Evolutionary conservation across 2,113 vertebrate genomes (phyloP).

Genomic region (Catharus minimus): DNA sequence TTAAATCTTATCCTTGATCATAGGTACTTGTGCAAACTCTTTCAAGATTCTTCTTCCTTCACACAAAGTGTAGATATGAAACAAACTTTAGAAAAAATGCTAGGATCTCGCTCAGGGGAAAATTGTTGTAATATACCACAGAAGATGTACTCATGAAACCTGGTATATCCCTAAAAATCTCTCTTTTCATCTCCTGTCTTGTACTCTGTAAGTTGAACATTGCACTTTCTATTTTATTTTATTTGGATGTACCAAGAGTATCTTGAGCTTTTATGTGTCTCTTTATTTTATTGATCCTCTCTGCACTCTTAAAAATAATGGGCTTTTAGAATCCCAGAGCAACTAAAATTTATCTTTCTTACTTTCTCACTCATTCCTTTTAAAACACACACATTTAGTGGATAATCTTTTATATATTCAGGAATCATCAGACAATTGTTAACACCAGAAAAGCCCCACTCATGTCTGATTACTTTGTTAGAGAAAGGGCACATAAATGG

Average conservation of each 20-base stretch:
- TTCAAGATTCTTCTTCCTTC: not conserved
- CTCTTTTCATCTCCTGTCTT: not conserved
- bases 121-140: slow-evolving; percentile 33
- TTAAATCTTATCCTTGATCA: slow-evolving; percentile 40
- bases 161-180: slow-evolving; percentile 14
- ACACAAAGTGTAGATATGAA: slow-evolving; percentile 24
- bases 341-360: slow-evolving; percentile 72
- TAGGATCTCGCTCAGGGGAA: slow-evolving; percentile 26
- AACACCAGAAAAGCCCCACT: not conserved
- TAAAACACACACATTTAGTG: slow-evolving; percentile 47
- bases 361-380: slow-evolving; percentile 60
- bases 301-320: slow-evolving; percentile 75
- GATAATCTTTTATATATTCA: slow-evolving; percentile 55
- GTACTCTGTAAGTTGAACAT: not conserved
- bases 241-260: slow-evolving; percentile 64
- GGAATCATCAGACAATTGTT: slow-evolving; percentile 43
- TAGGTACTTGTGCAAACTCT: slow-evolving; percentile 20
- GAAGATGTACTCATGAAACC: slow-evolving; percentile 9
- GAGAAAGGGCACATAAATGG: not conserved
- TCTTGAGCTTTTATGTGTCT: slow-evolving; percentile 72
- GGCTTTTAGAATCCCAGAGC: slow-evolving; percentile 70
- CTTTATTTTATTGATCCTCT: slow-evolving; percentile 77
- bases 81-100: slow-evolving; percentile 47
- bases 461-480: slow-evolving; percentile 7
- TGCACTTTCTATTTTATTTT: slow-evolving; percentile 55